Evolutionary conservation across 23 tunicate species (phyloP).

Genomic region (Ascidia mentula): DNA sequence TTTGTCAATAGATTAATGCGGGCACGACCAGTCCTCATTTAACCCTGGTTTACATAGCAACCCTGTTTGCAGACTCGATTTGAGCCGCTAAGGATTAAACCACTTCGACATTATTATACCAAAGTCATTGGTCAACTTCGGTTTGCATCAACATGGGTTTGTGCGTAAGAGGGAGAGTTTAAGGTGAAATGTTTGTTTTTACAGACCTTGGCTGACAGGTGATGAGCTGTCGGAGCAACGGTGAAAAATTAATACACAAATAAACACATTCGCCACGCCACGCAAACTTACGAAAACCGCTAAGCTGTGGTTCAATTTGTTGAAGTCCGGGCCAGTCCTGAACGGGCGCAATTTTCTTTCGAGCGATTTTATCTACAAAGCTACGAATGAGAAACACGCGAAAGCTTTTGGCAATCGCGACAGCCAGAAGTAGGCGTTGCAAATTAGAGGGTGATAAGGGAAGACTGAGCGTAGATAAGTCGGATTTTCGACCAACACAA

Average conservation of each 20-base stretch:
- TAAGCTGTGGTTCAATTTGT: background rate
- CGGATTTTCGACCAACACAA: conserved; percentile 28
- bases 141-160: background rate
- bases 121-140: background rate
- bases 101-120: no score
- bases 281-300: background rate
- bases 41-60: no score
- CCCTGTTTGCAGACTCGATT: no score
- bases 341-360: background rate
- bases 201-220: background rate
- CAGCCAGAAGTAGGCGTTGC: background rate
- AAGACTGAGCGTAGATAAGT: background rate
- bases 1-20: no score
- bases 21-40: no score
- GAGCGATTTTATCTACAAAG: conserved; percentile 1
- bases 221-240: background rate
- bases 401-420: background rate
- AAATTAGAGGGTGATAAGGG: conserved; percentile 9
- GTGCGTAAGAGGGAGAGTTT: background rate
- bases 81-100: no score
- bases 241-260: conserved; percentile 3
- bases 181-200: background rate
- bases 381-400: background rate
- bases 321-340: background rate
- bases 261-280: conserved; percentile 11